Base-by-base conservation (phyloP, 2,797 vertebrate species). In the Ctenopoma multispine region DNA sequence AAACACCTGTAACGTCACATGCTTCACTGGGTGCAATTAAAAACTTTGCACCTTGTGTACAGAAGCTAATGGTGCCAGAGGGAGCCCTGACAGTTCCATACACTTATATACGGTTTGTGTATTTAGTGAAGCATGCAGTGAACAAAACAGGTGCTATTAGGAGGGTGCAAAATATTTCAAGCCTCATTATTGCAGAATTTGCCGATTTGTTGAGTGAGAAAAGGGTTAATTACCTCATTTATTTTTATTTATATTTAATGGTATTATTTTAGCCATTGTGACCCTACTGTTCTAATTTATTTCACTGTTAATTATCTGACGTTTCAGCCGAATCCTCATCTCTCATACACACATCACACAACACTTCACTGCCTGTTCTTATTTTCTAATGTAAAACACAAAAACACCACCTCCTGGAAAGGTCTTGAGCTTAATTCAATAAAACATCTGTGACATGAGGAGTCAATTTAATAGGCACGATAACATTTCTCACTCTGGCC, bases 21-120 rank as follows among this genome's bases (percentile, higher is more conserved):
- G 69, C 77, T 80, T 84, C 68, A 54, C 5, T 55, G 66, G 61
- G 6, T 27, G 63, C 70, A 75, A 75, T 69, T 75, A 72, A 36
- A 74, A 64, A 50, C 57, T 20, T 21, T 51, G n/a, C 17, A 49
- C 29, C 21, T 53, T 40, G 63, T 61, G 27, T 55, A 48, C 6
- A 56, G 34, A 50, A 50, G 59, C 54, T 68, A 51, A 77, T 17
- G 10, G 21, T 63, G 43, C 70, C 23, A 12, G 5, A 34, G 47
- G 69, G 70, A 9, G 20, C 48, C 36, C 47, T 18, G 53, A 51
- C 59, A 40, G 21, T 59, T 64, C 53, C 51, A 80, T 60, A 71
- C 49, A 63, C 72, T 49, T 27, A 71, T 46, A 56, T 17, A 41
- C 27, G 20, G 7, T n/a, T 18, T n/a, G n/a, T 44, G 11, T 10